These are phyloP conservation scores for Danionella dracula DNA, from an alignment of 2,797 vertebrate genomes.

Conservation along the genomic window DNA sequence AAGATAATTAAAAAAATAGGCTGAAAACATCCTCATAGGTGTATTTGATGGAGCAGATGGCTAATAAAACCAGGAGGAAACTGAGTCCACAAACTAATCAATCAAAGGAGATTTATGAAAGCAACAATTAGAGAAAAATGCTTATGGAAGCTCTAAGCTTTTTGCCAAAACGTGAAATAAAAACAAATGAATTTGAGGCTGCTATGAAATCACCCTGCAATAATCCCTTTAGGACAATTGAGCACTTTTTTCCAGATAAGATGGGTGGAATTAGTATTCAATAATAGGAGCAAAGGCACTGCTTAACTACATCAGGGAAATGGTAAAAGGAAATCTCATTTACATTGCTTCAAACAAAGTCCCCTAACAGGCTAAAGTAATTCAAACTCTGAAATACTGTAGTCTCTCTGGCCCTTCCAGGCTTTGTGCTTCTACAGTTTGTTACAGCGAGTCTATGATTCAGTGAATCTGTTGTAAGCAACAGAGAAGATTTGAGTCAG, in stretches of 20 bases:
- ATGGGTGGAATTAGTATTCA: conserved; percentile 32
- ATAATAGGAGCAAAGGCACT: conserved; percentile 29
- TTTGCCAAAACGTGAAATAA: conserved; percentile 23
- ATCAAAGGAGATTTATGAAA: conserved; percentile 2
- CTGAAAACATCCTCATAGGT: conserved; percentile 2
- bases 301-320: conserved; percentile 30
- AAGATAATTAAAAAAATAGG: not conserved
- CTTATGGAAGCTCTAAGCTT: not conserved
- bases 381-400: conserved; percentile 29
- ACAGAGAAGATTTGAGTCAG: conserved; percentile 1
- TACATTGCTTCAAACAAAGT: conserved; percentile 22
- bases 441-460: conserved; percentile 44
- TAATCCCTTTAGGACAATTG: conserved; percentile 24
- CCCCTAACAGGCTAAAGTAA: conserved; percentile 32
- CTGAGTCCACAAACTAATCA: conserved; percentile 31
- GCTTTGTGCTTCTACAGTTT: conserved; percentile 39
- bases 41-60: conserved; percentile 13
- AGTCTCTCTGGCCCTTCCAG: conserved; percentile 17
- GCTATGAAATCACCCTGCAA: conserved; percentile 3
- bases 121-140: conserved; percentile 8
- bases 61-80: conserved; percentile 31
- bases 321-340: conserved; percentile 26
- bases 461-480: conserved; percentile 33
- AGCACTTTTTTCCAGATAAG: conserved; percentile 15
- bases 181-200: conserved; percentile 21